Evolutionary conservation across 2,888 invertebrate species (phyloP).

Genomic region (Euproctis similis): DNA sequence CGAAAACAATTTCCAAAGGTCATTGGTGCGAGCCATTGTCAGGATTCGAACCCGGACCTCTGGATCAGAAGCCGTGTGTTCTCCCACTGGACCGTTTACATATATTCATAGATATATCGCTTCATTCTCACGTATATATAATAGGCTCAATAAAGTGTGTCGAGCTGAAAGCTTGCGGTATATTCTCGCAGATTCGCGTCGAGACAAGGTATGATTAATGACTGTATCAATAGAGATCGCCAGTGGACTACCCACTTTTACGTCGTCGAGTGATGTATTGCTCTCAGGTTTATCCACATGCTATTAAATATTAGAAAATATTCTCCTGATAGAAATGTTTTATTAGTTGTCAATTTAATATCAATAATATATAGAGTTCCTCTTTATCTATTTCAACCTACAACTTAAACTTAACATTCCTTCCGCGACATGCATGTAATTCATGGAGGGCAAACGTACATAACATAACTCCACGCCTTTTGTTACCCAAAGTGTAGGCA

Average conservation of each 20-base stretch:
- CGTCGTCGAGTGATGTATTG: conserved; percentile 36
- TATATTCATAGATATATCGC: background rate
- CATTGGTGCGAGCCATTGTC: no score
- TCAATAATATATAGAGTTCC: background rate
- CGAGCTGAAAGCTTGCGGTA: conserved; percentile 15
- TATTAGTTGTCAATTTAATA: background rate
- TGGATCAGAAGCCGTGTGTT: no score
- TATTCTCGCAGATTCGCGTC: conserved; percentile 16
- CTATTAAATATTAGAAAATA: conserved; percentile 10
- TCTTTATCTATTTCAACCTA: no score
- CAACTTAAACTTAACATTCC: no score
- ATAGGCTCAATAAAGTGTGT: conserved; percentile 16
- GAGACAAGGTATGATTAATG: conserved; percentile 50
- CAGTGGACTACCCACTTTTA: conserved; percentile 27
- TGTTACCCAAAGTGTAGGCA: no score
- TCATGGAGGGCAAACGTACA: no score
- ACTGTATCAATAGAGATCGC: conserved; percentile 40
- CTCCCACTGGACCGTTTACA: no score
- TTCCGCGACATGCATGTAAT: no score
- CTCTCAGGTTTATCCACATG: conserved; percentile 18
- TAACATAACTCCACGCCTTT: no score
- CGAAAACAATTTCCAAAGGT: no score
- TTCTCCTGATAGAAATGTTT: conserved; percentile 3
- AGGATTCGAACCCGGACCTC: no score
- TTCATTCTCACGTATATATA: conserved; percentile 1